Evolutionary conservation across 2,888 invertebrate genomes (phyloP), one percentile per base, ranked within the genome.

Genomic region (Diarsia brunnea): DNA sequence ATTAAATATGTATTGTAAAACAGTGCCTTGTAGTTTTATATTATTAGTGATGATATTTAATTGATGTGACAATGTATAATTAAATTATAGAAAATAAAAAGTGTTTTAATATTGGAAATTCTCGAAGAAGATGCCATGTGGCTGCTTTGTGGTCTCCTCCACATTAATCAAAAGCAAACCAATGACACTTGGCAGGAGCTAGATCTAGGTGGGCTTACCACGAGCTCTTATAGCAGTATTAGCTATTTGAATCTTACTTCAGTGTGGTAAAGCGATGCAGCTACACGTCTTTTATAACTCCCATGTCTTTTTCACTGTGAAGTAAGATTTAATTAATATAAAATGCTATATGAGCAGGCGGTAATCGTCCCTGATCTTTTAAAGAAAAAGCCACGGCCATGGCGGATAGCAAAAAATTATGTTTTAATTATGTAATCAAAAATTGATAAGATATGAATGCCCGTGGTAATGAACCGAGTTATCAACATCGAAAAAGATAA

Each of bases 401-500:
- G 27, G 51, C 19, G 19, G 11, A 51, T 45, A 51, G 43, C 16
- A 43, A 27, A 72, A 43, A 27, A 12, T 45, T 51, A 51, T 78
- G 19, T 24, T 49, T 31, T 53, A 31, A 24, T 43, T 61, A 43
- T 66, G 75, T 61, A 55, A 81, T 73, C 38, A 45, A 67, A 75
- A 67, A 45, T 38, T 76, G 55, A 82, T 75, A 81, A 49, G 24
- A 24, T 24, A 14, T 67, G 65, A 38, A 74, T 49, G 66, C 31
- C 75, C 53, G 43, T 78, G 53, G 53, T 27, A 78, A 75, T 81
- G 82, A 78, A 81, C 65, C 31, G 16, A 67, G 51, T 47, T 81
- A 83, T 78, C 72, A 72, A 43, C 38, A 68, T 67, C 7, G 21
- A 61, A 45, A 58, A 24, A 55, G 66, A 80, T 82, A 67, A 67